Base-by-base conservation (phyloP, 2,888 invertebrate species). In the Seladonia tumulorum region DNA sequence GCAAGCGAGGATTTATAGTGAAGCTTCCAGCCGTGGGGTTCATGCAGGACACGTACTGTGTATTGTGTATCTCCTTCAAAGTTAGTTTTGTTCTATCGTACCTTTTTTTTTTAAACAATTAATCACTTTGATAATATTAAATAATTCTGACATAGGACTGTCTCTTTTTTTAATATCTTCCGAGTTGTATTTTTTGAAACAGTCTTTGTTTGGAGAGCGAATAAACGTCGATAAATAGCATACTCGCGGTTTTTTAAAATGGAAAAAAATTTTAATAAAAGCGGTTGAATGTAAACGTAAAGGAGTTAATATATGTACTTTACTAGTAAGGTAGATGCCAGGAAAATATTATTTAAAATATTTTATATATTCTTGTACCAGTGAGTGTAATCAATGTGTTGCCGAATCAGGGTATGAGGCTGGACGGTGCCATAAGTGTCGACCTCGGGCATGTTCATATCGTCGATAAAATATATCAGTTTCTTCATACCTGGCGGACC, bases 391-490 rank as follows among this genome's bases (percentile, higher is more conserved):
- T 99, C 98, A 96, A 99, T 97, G 94, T 98, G 98, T 94, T 99
- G 98, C 39, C 99, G 96, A 86, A 99, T 97, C 2, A 99, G 96
- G 0, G 99, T 99, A 93, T 99, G 99, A 0, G 99, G 98, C 94
- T 99, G 99, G 22, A 99, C 99, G 0, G 99, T 99, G 81, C 98
- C 98, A 94, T 99, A 99, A 81, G 96, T 97, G 95, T 99, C 99
- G 5, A 99, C 99, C 95, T 98, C 98, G 0, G 99, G 99, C 99
- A 99, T 99, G 94, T 99, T 99, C 97, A 99, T 97, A 93, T 99
- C 99, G 93, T 99, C 99, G 82, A 99, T 97, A 94, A 99, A 99
- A 95, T 99, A 99, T 79, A 99, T 97, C 96, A 99, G 97, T 35
- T 96, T 97, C 95, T 99, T 98, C 93, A 97, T 98, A n/a, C 99